Evolutionary conservation across 1,140 invertebrate species (phyloP), one percentile per base, ranked within the genome.

Genomic region (Pseudomyrmex pallidus): DNA sequence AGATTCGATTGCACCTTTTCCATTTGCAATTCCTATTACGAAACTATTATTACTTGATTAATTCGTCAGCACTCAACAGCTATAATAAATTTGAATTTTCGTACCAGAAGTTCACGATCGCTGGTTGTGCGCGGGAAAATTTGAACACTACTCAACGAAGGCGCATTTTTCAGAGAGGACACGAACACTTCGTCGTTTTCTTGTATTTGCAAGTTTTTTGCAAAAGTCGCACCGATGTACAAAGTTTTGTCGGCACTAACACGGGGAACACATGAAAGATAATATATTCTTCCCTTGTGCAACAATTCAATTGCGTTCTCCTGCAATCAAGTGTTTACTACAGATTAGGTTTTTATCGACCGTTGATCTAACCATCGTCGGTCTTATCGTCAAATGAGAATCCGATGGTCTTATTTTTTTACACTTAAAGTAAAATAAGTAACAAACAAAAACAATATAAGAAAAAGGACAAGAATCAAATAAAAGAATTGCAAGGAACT

Each of bases 51-150:
- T 15, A 8, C 50, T 59, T 57, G 1, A 70, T 70, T 70, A 17
- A 48, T 22, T 57, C 4, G 9, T 78, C 10, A 12, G 10, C 3
- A 46, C 1, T n/a, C 1, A 13, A 12, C 1, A 35, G 35, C 12
- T 52, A 13, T 52, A 13, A n/a, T 20, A 2, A n/a, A 10, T 22
- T 15, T 59, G 0, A 48, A 12, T 44, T 67, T 63, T 50, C 88
- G 17, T 89, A 95, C 94, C 89, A 95, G 78, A 85, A 95, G 95
- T 91, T 96, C 95, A 92, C 95, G 95, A 86, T 96, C 95, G 83
- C 95, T 91, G 25, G 86, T 56, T n/a, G 91, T 94, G 50, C 92
- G 73, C 5, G 95, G 95, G 25, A 63, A 66, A 0, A 94, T 91
- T 48, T 76, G 68, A 46, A 93, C 77, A 67, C 88, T 92, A 35